Evolutionary conservation across 2,888 invertebrate genomes (phyloP).

Genomic region (Ecliptopera silaceata): DNA sequence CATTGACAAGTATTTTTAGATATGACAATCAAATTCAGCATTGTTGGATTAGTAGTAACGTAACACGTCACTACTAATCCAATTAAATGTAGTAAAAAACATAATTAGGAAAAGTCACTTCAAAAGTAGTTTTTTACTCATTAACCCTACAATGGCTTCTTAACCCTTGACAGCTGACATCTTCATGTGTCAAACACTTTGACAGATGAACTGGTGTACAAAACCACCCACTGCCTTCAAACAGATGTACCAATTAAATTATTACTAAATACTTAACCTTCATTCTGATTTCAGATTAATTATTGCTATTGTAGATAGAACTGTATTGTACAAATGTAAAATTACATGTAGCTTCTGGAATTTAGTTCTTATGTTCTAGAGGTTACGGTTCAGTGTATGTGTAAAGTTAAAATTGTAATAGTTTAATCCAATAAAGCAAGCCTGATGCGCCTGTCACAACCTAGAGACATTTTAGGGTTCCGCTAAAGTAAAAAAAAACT

Average conservation of each 20-base stretch:
- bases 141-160: neutral
- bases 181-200: constrained; percentile 12
- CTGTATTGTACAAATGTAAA: constrained; percentile 30
- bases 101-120: neutral
- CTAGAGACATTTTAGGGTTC: constrained; percentile 18
- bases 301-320: constrained; percentile 63
- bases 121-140: neutral
- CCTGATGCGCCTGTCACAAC: constrained; percentile 25
- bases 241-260: constrained; percentile 30
- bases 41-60: too few relatives aligned
- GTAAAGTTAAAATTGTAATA: constrained; percentile 6
- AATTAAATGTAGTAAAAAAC: neutral
- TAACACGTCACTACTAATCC: too few relatives aligned
- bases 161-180: constrained; percentile 8
- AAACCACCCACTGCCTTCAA: constrained; percentile 25
- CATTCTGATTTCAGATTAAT: constrained; percentile 61
- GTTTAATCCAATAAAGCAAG: constrained; percentile 27
- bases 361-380: neutral
- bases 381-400: neutral
- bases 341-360: neutral
- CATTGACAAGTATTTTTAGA: too few relatives aligned
- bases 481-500: neutral
- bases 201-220: constrained; percentile 21
- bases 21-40: too few relatives aligned
- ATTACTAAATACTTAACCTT: constrained; percentile 31